These are phyloP conservation scores for Varecia variegata DNA, from an alignment of 2,797 vertebrate species.

Conservation along the genomic window DNA sequence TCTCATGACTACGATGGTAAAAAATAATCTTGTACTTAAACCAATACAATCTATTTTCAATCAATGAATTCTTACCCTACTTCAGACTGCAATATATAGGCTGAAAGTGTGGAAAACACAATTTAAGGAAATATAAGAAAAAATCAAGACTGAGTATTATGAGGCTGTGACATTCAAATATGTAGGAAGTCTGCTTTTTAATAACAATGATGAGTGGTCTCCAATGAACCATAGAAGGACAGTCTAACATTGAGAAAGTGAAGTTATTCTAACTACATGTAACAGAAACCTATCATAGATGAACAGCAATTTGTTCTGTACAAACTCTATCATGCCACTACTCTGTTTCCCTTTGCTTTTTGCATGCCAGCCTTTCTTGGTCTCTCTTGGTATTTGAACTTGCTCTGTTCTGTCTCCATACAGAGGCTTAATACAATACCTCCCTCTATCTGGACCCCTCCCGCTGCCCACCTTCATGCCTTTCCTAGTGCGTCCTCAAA, in stretches of 20 bases:
- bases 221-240: neutral
- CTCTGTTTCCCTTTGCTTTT: neutral
- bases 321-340: neutral
- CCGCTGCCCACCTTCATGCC: neutral
- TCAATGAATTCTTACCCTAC: neutral
- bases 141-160: neutral
- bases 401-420: neutral
- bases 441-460: neutral
- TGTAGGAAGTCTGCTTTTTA: neutral
- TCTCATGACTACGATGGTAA: neutral
- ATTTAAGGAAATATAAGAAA: neutral
- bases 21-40: constrained; percentile 23
- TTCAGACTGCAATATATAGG: neutral
- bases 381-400: neutral
- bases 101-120: neutral
- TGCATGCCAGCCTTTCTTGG: neutral
- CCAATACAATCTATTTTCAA: neutral
- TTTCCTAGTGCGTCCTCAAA: neutral
- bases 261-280: neutral
- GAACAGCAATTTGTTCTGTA: neutral
- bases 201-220: neutral
- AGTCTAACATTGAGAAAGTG: neutral
- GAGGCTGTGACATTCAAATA: neutral
- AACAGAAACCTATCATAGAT: neutral
- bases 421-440: neutral